Evolutionary conservation across 2,113 vertebrate species (phyloP).

Genomic region (Mandrillus leucophaeus): DNA sequence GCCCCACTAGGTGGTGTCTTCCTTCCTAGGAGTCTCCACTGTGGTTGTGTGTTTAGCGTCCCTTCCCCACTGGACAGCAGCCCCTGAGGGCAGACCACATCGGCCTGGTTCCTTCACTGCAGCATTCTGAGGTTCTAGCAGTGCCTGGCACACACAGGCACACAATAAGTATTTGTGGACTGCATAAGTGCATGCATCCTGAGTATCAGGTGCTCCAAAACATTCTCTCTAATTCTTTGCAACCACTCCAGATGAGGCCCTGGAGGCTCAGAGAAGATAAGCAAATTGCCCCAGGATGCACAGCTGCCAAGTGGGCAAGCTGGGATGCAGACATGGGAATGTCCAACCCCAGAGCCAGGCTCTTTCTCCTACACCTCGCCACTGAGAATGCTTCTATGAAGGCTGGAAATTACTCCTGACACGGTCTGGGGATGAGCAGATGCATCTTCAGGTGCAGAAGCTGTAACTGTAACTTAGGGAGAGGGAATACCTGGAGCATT

Average conservation of each 20-base stretch:
- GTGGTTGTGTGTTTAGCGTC: background rate
- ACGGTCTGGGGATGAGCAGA: accelerated
- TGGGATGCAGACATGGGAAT: background rate
- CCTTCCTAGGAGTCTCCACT: background rate
- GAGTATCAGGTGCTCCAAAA: background rate
- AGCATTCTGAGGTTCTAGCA: background rate
- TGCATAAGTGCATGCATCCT: background rate
- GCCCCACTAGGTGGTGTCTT: background rate
- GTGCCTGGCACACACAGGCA: background rate
- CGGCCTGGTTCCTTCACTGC: background rate
- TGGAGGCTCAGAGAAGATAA: background rate
- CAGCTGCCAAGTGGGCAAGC: background rate
- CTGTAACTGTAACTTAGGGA: background rate
- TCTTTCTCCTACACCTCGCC: background rate
- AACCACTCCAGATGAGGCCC: background rate
- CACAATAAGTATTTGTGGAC: background rate
- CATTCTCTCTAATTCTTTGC: background rate
- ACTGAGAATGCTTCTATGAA: background rate
- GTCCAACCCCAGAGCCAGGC: background rate
- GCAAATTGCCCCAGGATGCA: background rate
- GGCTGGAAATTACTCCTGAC: background rate
- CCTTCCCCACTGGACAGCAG: background rate
- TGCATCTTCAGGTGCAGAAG: background rate
- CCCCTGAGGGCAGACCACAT: background rate
- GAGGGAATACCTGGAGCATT: background rate